Base-by-base conservation (phyloP, 2,888 invertebrate species). In the Agonopterix subpropinquella region DNA sequence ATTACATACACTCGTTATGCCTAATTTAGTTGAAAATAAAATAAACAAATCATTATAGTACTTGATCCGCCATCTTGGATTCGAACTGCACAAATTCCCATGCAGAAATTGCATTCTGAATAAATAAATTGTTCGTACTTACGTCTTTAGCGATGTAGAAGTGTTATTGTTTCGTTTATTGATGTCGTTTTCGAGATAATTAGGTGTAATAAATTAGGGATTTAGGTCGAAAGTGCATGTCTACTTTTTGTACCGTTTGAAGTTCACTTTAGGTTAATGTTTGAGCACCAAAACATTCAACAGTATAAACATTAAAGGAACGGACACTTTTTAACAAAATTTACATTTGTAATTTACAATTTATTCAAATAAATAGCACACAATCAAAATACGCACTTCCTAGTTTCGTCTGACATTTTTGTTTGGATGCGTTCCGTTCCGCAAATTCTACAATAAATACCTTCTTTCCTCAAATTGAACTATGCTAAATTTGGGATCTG, bases 41-140 rank as follows among this genome's bases (percentile, higher is more conserved):
- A 35, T 36, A 48, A 45, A 71, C 61, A 68, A 67, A 66, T 59
- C 39, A 39, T n/a, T 39, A n/a, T n/a, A 39, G 39, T 9, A 39
- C 50, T 7, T 18, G 50, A 62, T 73, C 77, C 75, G 86, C 86
- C 86, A 86, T 86, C 70, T 86, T 86, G 83, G 66, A 59, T 58
- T 53, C 44, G 39, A 52, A 48, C 58, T 58, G 56, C 56, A 58
- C 53, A 42, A 8, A 11, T 13, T 7, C 42, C 7, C 42, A 42
- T 42, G 42, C 42, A 42, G 13, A 42, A 42, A 2, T 36, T 39
- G 50, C 47, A 46, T 53, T 43, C 49, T 45, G 28, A 28, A 39
- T 47, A 47, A 43, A 28, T 39, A 4, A 43, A 55, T 39, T 49
- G 54, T 18, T 37, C 11, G 8, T 49, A 85, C 84, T 82, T 59